Evolutionary conservation across 2,113 vertebrate species (phyloP), one percentile per base, ranked within the genome.

Genomic region (Neofelis nebulosa): DNA sequence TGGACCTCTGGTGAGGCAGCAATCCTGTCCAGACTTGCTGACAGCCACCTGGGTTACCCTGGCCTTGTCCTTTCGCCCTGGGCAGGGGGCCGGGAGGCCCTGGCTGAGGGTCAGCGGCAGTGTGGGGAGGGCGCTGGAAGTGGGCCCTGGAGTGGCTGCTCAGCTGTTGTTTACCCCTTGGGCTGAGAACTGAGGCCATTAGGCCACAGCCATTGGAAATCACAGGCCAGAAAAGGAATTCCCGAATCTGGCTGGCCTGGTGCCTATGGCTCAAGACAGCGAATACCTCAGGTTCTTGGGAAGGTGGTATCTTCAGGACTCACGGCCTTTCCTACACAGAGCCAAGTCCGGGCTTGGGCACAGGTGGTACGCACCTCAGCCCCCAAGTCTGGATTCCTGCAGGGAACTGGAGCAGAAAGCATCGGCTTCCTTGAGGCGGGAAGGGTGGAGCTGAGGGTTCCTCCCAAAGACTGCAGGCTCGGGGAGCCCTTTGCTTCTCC

Each of bases 391-490:
- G 36, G 85, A 96, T 90, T 97, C 92, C 98, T 96, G 33, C 7
- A 19, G 93, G 55, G 91, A 96, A 74, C 81, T 41, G 33, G 94
- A 94, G 87, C 97, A 95, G 92, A 97, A 92, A 91, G 76, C 86
- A 11, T 4, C 0, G 0, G 45, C 61, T 91, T n/a, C 83, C 52
- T 82, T 21, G 79, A 71, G 65, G 41, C 13, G 3, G 65, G 36
- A 55, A 91, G 78, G 38, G 80, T 0, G 2, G 87, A 19, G 63
- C 74, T 11, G 9, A 41, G 76, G 78, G 83, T 76, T 74, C 82
- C 93, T 96, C 86, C 63, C 31, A 23, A 36, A 3, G 33, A 74
- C 29, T 78, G 0, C 41, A 29, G 87, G 61, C 88, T 74, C 31
- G 3, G 33, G 7, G 81, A 69, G 68, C n/a, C 65, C 71, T 80